Base-by-base conservation (phyloP, 1,140 invertebrate genomes). In the Drosophila subpulchrella region DNA sequence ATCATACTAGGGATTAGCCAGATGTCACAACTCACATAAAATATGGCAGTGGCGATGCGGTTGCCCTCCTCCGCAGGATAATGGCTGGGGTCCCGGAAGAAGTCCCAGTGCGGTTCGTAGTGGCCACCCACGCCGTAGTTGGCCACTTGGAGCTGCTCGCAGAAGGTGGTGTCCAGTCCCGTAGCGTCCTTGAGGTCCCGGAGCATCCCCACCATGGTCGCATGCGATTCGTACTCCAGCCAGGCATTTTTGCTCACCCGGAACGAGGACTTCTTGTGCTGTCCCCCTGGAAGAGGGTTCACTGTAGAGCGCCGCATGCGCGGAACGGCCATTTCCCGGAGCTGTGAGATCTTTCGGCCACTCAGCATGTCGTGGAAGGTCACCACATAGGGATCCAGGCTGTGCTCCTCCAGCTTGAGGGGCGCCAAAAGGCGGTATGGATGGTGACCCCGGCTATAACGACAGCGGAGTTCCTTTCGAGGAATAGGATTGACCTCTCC, bases 221-320 rank as follows among this genome's bases (percentile, higher is more conserved):
- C 92, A 84, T 98, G 95, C 81, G 98, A 97, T 17, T 95, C 93
- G 81, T 96, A 96, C 78, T 96, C 96, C 30, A 99, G 93, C 98
- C 98, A 99, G 3, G 97, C 97, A 77, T 98, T 98, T 94, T 99
- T 99, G 92, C 98, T 99, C 85, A 99, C 99, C 71, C 99, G 95
- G 92, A 99, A 99, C 76, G 96, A 95, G 1, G 98, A 91, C 44
- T 78, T 89, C 13, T 66, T 67, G 13, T 55, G 55, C 7, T 75
- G 62, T 0, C 98, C 48, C 95, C 95, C 93, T 97, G 97, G 70
- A 54, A 73, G 50, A 10, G 72, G 66, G 50, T 99, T 98, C 5
- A 99, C 98, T 1, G 98, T 99, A 2, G 91, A 92, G 1, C 91
- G 72, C 88, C 93, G 93, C 94, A 98, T 97, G 89, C 95, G 95